phyloP scores from a whole-genome alignment of 2,113 vertebrate genomes.

The Pungitius pungitius region DNA sequence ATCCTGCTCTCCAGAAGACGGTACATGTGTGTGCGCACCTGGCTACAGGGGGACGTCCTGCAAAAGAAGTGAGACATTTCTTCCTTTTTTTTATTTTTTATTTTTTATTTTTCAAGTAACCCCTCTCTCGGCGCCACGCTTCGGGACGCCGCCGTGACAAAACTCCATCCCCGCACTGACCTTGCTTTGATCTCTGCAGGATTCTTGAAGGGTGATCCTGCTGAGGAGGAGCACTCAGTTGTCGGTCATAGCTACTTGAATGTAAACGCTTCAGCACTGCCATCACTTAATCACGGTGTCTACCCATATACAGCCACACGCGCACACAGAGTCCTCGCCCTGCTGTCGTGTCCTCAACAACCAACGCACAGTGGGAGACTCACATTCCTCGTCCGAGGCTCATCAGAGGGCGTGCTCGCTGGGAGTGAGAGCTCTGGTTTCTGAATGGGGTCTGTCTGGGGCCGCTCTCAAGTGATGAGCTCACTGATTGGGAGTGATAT shows the following conservation, averaged over 20 bases:
- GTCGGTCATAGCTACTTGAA: constrained; percentile 61
- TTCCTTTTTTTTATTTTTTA: constrained; percentile 13
- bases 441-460: constrained; percentile 56
- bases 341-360: constrained; percentile 53
- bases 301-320: constrained; percentile 10
- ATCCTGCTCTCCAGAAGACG: constrained; percentile 94
- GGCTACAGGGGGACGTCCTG: constrained; percentile 94
- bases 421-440: constrained; percentile 53
- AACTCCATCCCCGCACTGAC: constrained; percentile 51
- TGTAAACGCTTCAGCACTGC: constrained; percentile 75
- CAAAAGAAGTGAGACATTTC: constrained; percentile 90
- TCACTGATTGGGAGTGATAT: constrained; percentile 75
- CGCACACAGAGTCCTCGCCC: constrained; percentile 16
- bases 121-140: background rate
- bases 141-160: constrained; percentile 14
- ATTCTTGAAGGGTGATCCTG: constrained; percentile 48
- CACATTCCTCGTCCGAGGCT: constrained; percentile 57
- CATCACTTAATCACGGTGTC: constrained; percentile 77
- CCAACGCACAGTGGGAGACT: constrained; percentile 60
- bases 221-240: constrained; percentile 62
- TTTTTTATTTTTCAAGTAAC: background rate
- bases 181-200: constrained; percentile 67
- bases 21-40: constrained; percentile 93
- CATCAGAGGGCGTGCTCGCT: constrained; percentile 70
- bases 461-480: constrained; percentile 69